phyloP scores from a whole-genome alignment of 2,888 invertebrate genomes.

The Leptopterna dolabrata region DNA sequence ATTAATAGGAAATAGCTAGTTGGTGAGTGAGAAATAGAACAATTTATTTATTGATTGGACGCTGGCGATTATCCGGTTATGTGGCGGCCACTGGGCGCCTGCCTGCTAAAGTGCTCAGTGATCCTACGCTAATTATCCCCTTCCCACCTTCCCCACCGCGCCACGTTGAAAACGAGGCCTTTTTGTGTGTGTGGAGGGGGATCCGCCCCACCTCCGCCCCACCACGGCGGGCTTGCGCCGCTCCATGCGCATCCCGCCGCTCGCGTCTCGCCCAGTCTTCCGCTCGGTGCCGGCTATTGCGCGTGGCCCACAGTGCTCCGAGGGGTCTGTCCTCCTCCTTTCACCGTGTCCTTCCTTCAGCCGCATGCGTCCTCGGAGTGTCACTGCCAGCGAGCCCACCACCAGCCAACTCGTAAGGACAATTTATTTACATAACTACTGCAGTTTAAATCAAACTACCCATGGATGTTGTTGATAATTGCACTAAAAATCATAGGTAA shows the following conservation, averaged over 20 bases:
- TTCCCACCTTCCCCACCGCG: background rate
- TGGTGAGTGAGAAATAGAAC: too few relatives aligned
- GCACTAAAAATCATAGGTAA: too few relatives aligned
- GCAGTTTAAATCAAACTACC: too few relatives aligned
- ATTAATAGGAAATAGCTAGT: too few relatives aligned
- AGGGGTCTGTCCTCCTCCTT: background rate
- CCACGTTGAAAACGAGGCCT: background rate
- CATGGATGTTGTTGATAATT: too few relatives aligned
- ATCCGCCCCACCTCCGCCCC: too few relatives aligned
- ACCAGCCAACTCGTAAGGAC: too few relatives aligned
- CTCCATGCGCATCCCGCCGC: constrained; percentile 40
- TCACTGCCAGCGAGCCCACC: too few relatives aligned
- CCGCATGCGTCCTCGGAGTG: background rate
- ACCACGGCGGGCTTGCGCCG: background rate
- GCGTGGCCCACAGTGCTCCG: constrained; percentile 3
- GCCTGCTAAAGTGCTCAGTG: background rate
- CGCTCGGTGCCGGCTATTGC: constrained; percentile 33
- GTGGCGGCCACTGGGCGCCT: background rate
- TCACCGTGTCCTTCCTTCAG: background rate
- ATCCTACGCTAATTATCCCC: background rate
- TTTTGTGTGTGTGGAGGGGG: background rate
- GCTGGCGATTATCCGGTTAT: too few relatives aligned
- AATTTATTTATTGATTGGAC: too few relatives aligned
- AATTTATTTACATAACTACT: too few relatives aligned
- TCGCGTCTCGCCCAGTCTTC: constrained; percentile 18